Evolutionary conservation across 2,888 invertebrate genomes (phyloP), one percentile per base, ranked within the genome.

Genomic region (Parnassius mnemosyne): DNA sequence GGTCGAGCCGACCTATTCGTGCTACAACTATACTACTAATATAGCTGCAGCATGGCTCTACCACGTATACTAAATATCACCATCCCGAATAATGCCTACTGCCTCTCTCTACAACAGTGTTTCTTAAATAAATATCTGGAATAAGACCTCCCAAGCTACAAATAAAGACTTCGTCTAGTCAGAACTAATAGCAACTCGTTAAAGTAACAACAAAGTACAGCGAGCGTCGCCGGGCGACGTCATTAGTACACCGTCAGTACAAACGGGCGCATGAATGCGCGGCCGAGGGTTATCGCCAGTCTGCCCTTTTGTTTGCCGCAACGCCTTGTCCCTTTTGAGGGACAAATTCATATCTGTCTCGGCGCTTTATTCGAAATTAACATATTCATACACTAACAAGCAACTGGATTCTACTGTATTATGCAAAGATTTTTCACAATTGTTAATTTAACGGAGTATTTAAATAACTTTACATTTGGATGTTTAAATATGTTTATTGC

Each of bases 181-280:
- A 42, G 13, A 55, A 63, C 59, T 58, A 63, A 63, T 63, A 54
- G 62, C 46, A 43, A 12, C 57, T 63, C 62, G 62, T 63, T 63
- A 54, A 49, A 49, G 13, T 49, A 55, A 66, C 68, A 68, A 66
- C 71, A 68, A 71, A 73, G 70, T 72, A 71, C 70, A 67, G 67
- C 69, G 66, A 61, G 71, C 74, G 69, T 70, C 73, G 72, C 74
- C 77, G 77, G 79, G 78, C 73, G 82, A 80, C 76, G 68, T 74
- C 75, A 83, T 82, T 81, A 80, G 78, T 80, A 72, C 66, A 53
- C 71, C 70, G 79, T 77, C 76, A 70, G 63, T 57, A 50, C 16
- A 13, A 57, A 43, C 53, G 57, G 51, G 42, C 9, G 57, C 47
- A 10, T 60, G 54, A 55, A 60, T 60, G 60, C 60, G 54, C 54